Conservation (phyloP, 2,797 vertebrate species). For the Kryptopterus vitreolus region DNA sequence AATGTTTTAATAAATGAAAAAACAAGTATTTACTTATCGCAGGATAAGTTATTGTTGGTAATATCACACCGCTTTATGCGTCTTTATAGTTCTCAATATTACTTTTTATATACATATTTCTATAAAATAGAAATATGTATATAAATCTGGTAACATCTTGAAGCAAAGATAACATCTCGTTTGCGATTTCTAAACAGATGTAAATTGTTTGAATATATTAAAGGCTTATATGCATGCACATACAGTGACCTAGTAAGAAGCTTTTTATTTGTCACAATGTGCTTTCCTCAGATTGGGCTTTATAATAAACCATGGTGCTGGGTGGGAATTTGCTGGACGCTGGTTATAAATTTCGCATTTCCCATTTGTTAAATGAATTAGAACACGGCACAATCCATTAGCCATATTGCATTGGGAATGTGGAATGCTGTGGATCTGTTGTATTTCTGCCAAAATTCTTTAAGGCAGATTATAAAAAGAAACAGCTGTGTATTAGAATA, state of each 20-base stretch:
- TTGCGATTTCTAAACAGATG: background rate
- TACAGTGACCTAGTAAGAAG: slow-evolving; percentile 37
- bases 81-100: no score
- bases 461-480: background rate
- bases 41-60: no score
- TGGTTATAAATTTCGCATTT: slow-evolving; percentile 36
- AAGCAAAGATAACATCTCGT: no score
- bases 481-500: background rate
- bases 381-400: slow-evolving; percentile 18
- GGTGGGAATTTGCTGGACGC: slow-evolving; percentile 29
- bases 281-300: slow-evolving; percentile 24
- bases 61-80: no score
- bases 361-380: slow-evolving; percentile 35
- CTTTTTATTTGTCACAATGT: slow-evolving; percentile 30
- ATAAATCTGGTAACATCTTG: no score
- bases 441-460: slow-evolving; percentile 5
- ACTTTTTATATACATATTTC: no score
- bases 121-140: no score
- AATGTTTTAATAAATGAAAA: background rate
- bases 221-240: background rate
- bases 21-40: background rate
- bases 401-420: background rate
- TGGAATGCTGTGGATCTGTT: background rate
- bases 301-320: slow-evolving; percentile 38
- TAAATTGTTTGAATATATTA: background rate